Evolutionary conservation across 2,113 vertebrate genomes (phyloP), one percentile per base, ranked within the genome.

Genomic region (Megalops atlanticus): DNA sequence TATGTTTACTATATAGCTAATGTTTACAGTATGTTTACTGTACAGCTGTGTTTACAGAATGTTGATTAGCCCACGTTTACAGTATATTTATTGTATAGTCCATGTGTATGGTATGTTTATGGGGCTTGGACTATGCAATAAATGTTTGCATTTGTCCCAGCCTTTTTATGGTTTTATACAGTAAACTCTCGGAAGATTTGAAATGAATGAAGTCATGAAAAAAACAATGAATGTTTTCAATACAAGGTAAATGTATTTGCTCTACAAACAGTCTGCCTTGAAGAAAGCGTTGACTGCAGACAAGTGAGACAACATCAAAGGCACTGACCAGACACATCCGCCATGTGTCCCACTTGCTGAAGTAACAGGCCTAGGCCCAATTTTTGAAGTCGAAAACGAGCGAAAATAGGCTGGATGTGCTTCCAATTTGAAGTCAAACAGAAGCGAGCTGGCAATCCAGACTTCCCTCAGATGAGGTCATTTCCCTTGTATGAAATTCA

Each of bases 341-440:
- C 31, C 64, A 10, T 7, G 41, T 39, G 14, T 71, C 11, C 78
- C 45, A 27, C 68, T 47, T 18, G 5, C 54, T 15, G 77, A 78
- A 24, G 18, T 43, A 47, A 71, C 39, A 68, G 54, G 18, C 6
- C 39, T 6, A 16, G 77, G 15, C 40, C 70, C 31, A 5, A 45
- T 18, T 4, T 45, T 33, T 73, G 33, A 78, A 75, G 24, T 16
- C 39, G 74, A n/a, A 49, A 40, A 70, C 31, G 2, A 36, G 52
- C 82, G 54, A 74, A 58, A 58, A 69, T n/a, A 7, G 43, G 47
- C 49, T 49, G 70, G 45, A 68, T 74, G 68, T 80, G 69, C 52
- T 85, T 87, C 79, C 76, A 79, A 83, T 82, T 52, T 78, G 77
- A 78, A 81, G 82, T 74, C 71, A 83, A 82, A 83, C 79, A 68